Conservation (phyloP, 2,113 vertebrate species). For the Poecilia latipinna region DNA sequence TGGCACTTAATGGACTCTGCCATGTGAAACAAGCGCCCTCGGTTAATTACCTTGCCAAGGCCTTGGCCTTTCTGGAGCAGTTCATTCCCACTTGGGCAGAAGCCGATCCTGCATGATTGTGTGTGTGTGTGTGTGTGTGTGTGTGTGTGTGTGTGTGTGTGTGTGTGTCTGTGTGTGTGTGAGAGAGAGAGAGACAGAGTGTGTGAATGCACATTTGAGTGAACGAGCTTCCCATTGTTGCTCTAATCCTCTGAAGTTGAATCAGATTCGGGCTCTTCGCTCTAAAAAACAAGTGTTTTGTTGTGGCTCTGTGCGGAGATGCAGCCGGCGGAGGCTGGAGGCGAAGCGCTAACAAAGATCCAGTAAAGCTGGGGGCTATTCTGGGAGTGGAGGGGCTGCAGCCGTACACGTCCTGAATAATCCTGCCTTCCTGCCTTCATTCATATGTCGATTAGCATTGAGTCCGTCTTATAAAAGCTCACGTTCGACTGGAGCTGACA, state of each 20-base stretch:
- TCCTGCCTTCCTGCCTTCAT: conserved; percentile 53
- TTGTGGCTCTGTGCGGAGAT: conserved; percentile 54
- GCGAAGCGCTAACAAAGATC: conserved; percentile 61
- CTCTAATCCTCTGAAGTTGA: conserved; percentile 72
- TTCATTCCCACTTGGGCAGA: conserved; percentile 69
- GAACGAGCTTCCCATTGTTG: conserved; percentile 55
- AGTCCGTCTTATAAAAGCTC: conserved; percentile 46
- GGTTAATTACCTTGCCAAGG: conserved; percentile 77
- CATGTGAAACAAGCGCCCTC: conserved; percentile 78
- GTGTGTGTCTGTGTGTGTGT: conserved; percentile 29
- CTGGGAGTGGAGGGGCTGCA: conserved; percentile 57
- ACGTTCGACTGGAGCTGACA: conserved; percentile 53
- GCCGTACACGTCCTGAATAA: conserved; percentile 57
- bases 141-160: conserved; percentile 32
- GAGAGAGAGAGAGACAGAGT: conserved; percentile 2
- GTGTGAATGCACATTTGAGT: conserved; percentile 10
- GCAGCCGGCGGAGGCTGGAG: conserved; percentile 52
- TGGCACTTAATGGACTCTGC: conserved; percentile 78
- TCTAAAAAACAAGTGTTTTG: conserved; percentile 71
- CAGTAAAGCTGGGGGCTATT: conserved; percentile 72
- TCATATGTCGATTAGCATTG: conserved; percentile 74
- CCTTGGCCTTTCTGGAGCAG: conserved; percentile 74
- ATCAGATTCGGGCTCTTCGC: conserved; percentile 68
- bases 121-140: conserved; percentile 26
- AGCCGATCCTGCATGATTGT: conserved; percentile 40